phyloP scores from a whole-genome alignment of 2,797 vertebrate genomes.

The Gymnoscopelus microlampas region DNA sequence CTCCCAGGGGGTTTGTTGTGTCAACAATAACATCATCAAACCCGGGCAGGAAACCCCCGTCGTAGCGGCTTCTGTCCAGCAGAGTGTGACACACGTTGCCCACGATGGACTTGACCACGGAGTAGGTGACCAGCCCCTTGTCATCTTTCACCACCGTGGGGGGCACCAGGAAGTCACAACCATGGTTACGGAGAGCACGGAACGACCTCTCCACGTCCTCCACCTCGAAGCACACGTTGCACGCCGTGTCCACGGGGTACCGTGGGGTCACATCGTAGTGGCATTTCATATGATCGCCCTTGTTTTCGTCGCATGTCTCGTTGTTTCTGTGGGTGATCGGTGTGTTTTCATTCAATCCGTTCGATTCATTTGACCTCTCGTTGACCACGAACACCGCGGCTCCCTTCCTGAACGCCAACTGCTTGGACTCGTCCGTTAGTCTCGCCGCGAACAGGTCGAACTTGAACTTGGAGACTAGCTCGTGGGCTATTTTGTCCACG shows the following conservation, averaged over 20 bases:
- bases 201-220: slow-evolving; percentile 80
- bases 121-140: slow-evolving; percentile 81
- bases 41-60: slow-evolving; percentile 87
- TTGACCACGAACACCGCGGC: slow-evolving; percentile 87
- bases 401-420: slow-evolving; percentile 87
- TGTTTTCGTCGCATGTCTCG: not conserved
- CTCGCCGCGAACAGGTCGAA: slow-evolving; percentile 86
- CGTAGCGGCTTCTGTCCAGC: slow-evolving; percentile 84
- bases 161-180: slow-evolving; percentile 85
- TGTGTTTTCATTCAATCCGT: slow-evolving; percentile 32
- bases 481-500: slow-evolving; percentile 76
- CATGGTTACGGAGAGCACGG: slow-evolving; percentile 72
- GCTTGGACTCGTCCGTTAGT: slow-evolving; percentile 71
- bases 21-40: slow-evolving; percentile 69
- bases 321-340: not conserved
- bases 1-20: not conserved
- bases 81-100: slow-evolving; percentile 93
- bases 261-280: slow-evolving; percentile 79
- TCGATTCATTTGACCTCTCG: slow-evolving; percentile 60
- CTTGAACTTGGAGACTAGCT: slow-evolving; percentile 84
- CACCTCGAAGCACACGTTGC: slow-evolving; percentile 93
- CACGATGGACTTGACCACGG: slow-evolving; percentile 83
- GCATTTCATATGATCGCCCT: slow-evolving; percentile 19
- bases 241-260: slow-evolving; percentile 83
- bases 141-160: slow-evolving; percentile 83